Evolutionary conservation across 2,888 invertebrate species (phyloP), one percentile per base, ranked within the genome.

Genomic region (Oligia fasciuncula): DNA sequence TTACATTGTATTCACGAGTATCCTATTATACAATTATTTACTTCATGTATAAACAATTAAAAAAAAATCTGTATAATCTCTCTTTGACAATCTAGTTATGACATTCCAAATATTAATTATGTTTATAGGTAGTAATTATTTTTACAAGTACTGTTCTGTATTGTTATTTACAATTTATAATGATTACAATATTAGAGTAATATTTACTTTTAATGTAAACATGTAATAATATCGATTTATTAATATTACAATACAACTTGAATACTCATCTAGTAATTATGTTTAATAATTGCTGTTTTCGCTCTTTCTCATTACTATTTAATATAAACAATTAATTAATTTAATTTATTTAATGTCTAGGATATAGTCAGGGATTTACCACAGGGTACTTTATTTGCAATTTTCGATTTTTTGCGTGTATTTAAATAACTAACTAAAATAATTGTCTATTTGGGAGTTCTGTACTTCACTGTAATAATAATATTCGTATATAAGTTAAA

Each of bases 321-420:
- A 57, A 23, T 4, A 23, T 46, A 17, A 63, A 54, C 43, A 57
- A 66, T 63, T 62, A 68, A 46, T 63, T 68, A 68, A 46, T 63
- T 68, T 0, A n/a, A 57, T 69, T 67, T 68, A 60, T 81, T 80
- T 57, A 43, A 68, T 66, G 4, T 70, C 23, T 70, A 83, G 43
- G 62, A 60, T 78, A 70, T 71, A 84, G 77, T 75, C 78, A 57
- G 69, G 79, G 84, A 68, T 77, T 76, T 62, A 60, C 85, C 87
- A 90, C 90, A 90, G 91, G 90, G 90, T 90, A 90, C 46, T 83
- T 90, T 40, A 72, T 90, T 90, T 88, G 85, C 90, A 69, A 79
- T 73, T 75, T 86, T 66, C 14, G 29, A 78, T 79, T 62, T 76
- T 85, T 85, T 74, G 65, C 77, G 35, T 72, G 65, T 84, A 57